Conservation (phyloP, 2,888 invertebrate genomes). For the Eurytoma californica region DNA sequence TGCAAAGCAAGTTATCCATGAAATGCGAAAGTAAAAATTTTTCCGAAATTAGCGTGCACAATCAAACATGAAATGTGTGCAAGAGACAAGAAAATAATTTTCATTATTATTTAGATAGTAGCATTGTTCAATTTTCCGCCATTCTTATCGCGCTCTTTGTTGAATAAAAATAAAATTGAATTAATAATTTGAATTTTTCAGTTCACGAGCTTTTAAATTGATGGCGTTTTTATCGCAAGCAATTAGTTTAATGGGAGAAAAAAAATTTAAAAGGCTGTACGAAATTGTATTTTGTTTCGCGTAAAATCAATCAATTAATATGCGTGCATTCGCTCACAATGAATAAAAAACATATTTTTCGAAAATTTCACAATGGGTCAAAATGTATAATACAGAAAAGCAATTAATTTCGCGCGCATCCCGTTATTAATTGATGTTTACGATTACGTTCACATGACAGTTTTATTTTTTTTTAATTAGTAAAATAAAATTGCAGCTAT, state of each 20-base stretch:
- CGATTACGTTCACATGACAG: constrained; percentile 7
- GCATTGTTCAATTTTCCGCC: neutral
- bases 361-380: neutral
- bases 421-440: constrained; percentile 9
- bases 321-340: neutral
- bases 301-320: constrained; percentile 36
- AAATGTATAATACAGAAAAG: constrained; percentile 3
- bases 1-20: too few relatives aligned
- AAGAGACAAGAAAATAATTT: constrained; percentile 8
- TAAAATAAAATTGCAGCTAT: too few relatives aligned
- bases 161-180: neutral
- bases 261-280: neutral
- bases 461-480: too few relatives aligned
- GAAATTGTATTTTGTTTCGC: constrained; percentile 13
- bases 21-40: too few relatives aligned
- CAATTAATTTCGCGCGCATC: constrained; percentile 6
- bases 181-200: constrained; percentile 16
- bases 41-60: too few relatives aligned
- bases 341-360: constrained; percentile 31
- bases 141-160: constrained; percentile 1
- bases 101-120: too few relatives aligned
- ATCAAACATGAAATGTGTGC: neutral
- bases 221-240: constrained; percentile 39
- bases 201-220: neutral
- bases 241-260: constrained; percentile 37